Evolutionary conservation across 2,797 vertebrate species (phyloP).

Genomic region (Potorous gilbertii): DNA sequence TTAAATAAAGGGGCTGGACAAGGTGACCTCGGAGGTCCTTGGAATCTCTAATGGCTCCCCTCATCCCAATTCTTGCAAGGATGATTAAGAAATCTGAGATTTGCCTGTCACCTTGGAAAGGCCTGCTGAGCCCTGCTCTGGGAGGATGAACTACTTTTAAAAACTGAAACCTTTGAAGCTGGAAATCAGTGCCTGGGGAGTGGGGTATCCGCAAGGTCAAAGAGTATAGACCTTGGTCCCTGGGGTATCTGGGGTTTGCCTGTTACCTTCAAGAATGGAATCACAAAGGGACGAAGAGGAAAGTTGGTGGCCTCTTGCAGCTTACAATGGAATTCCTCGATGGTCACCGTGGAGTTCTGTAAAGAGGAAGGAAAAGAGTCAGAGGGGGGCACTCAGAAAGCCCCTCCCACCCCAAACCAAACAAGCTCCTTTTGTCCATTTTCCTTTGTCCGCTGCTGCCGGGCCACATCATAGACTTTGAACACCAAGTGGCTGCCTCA

Average conservation of each 20-base stretch:
- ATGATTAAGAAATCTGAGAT: background rate
- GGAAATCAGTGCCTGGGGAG: background rate
- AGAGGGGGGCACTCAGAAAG: background rate
- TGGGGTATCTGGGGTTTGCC: background rate
- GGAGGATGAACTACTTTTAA: background rate
- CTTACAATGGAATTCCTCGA: constrained; percentile 98
- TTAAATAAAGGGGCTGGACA: background rate
- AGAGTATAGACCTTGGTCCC: background rate
- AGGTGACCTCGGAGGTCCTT: background rate
- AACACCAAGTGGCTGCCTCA: background rate
- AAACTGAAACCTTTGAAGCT: background rate
- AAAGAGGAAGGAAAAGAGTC: constrained; percentile 70
- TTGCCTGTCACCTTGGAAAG: background rate
- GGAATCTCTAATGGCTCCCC: background rate
- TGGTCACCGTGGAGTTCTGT: constrained; percentile 98
- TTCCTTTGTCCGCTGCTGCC: background rate
- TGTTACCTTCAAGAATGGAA: constrained; percentile 97
- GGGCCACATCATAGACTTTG: background rate
- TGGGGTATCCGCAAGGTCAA: background rate
- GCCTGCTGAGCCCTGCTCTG: background rate
- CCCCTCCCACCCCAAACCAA: background rate
- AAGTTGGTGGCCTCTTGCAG: constrained; percentile 99
- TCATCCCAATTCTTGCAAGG: background rate
- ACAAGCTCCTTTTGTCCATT: background rate
- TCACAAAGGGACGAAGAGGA: constrained; percentile 96